Evolutionary conservation across 2,888 invertebrate genomes (phyloP).

Genomic region (Ochropleura leucogaster): DNA sequence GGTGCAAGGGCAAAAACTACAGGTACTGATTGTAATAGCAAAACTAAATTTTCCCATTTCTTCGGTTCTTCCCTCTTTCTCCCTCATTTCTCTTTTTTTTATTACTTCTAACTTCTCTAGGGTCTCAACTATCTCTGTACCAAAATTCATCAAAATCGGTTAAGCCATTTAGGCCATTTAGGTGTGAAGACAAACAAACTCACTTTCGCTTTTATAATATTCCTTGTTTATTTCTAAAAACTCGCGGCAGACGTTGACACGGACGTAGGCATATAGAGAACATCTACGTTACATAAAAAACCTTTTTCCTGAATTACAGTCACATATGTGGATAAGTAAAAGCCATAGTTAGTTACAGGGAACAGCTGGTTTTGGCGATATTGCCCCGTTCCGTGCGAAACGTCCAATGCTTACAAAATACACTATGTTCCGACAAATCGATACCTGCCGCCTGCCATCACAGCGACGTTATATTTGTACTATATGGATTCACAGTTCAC

Average conservation of each 20-base stretch:
- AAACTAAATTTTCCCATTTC: too few species aligned
- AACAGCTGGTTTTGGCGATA: constrained; percentile 79
- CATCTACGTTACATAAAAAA: neutral
- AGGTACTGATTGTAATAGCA: too few species aligned
- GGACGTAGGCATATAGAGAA: neutral
- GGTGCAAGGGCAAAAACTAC: too few species aligned
- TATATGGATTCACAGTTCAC: constrained; percentile 46
- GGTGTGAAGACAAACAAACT: too few species aligned
- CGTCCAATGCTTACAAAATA: constrained; percentile 82
- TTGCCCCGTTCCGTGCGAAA: constrained; percentile 75
- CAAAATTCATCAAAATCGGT: too few species aligned
- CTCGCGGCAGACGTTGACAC: neutral
- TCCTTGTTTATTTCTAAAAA: neutral
- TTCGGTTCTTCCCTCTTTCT: too few species aligned
- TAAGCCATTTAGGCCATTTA: too few species aligned
- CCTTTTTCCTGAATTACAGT: constrained; percentile 48
- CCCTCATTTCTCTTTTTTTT: too few species aligned
- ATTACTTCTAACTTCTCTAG: too few species aligned
- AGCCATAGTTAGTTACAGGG: constrained; percentile 74
- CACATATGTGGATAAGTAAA: constrained; percentile 65
- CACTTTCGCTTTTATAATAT: too few species aligned
- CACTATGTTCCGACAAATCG: constrained; percentile 76
- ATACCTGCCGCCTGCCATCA: constrained; percentile 75
- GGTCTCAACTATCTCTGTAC: too few species aligned
- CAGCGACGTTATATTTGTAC: constrained; percentile 63